A percentile compares a stretch with the other conserved stretches of the same genome.
Conservation (phyloP, 2,888 invertebrate species). For the Spodoptera exigua region DNA sequence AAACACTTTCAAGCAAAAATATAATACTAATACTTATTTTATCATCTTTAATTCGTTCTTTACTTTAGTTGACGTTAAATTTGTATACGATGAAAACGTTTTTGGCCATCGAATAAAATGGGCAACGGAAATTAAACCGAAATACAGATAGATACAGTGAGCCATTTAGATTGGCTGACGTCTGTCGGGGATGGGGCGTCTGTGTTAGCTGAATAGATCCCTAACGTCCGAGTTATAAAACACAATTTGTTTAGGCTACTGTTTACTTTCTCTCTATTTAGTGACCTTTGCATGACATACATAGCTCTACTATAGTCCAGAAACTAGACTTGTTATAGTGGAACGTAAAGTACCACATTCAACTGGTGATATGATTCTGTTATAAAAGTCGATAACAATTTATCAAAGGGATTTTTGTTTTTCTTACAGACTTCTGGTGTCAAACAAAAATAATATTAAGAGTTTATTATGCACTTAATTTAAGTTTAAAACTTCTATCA, state of each 20-base stretch:
- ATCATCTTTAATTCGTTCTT: neutral
- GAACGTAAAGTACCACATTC: too few relatives aligned
- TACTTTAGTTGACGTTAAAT: neutral
- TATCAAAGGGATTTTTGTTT: too few relatives aligned
- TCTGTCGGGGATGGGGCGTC: conserved; percentile 15
- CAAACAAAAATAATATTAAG: too few relatives aligned
- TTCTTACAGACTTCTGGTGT: too few relatives aligned
- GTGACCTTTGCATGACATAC: too few relatives aligned
- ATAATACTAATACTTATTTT: neutral
- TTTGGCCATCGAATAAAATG: conserved; percentile 20
- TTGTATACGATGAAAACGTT: conserved; percentile 14
- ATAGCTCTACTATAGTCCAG: too few relatives aligned
- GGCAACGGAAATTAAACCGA: conserved; percentile 43
- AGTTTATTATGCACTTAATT: conserved; percentile 15
- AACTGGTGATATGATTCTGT: too few relatives aligned
- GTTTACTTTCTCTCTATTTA: too few relatives aligned
- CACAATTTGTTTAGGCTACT: too few relatives aligned
- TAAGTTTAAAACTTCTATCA: conserved; percentile 2
- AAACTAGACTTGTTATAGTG: too few relatives aligned
- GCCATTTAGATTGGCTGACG: conserved; percentile 22
- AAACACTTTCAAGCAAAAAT: too few relatives aligned
- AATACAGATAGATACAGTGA: conserved; percentile 21
- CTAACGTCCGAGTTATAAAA: conserved; percentile 11
- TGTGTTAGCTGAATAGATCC: conserved; percentile 17
- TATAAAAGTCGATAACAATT: too few relatives aligned